Evolutionary conservation across 2,797 vertebrate genomes (phyloP).

Genomic region (Pogonophryne albipinna): DNA sequence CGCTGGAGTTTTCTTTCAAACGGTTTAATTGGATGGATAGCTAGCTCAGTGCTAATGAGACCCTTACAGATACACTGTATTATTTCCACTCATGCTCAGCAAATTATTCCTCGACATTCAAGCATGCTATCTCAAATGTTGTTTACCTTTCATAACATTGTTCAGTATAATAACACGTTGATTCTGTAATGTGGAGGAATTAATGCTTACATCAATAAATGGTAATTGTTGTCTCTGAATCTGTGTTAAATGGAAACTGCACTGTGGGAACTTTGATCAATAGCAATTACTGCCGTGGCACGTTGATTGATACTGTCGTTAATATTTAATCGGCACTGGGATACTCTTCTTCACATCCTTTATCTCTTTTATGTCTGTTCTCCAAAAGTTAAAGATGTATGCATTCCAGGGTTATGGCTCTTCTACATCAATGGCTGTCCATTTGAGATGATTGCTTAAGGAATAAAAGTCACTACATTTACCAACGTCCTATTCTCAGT

Average conservation of each 20-base stretch:
- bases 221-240: slow-evolving; percentile 43
- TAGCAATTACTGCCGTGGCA: slow-evolving; percentile 50
- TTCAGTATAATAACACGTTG: slow-evolving; percentile 9
- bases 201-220: slow-evolving; percentile 1
- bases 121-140: background rate
- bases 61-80: background rate
- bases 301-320: slow-evolving; percentile 56
- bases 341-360: slow-evolving; percentile 47
- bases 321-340: slow-evolving; percentile 55
- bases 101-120: background rate
- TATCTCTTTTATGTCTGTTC: slow-evolving; percentile 51
- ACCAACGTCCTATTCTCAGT: slow-evolving; percentile 36
- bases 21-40: too few relatives aligned
- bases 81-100: background rate
- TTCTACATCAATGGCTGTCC: slow-evolving; percentile 39
- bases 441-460: slow-evolving; percentile 67
- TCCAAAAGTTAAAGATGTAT: slow-evolving; percentile 48
- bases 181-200: slow-evolving; percentile 4
- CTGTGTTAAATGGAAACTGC: slow-evolving; percentile 24
- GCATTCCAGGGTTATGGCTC: slow-evolving; percentile 36
- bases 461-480: slow-evolving; percentile 62
- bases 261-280: slow-evolving; percentile 44
- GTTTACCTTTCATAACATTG: slow-evolving; percentile 20
- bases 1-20: too few relatives aligned
- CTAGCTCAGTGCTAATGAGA: too few relatives aligned